Base-by-base conservation (phyloP, 2,888 invertebrate genomes). In the Drosophila antonietae region DNA sequence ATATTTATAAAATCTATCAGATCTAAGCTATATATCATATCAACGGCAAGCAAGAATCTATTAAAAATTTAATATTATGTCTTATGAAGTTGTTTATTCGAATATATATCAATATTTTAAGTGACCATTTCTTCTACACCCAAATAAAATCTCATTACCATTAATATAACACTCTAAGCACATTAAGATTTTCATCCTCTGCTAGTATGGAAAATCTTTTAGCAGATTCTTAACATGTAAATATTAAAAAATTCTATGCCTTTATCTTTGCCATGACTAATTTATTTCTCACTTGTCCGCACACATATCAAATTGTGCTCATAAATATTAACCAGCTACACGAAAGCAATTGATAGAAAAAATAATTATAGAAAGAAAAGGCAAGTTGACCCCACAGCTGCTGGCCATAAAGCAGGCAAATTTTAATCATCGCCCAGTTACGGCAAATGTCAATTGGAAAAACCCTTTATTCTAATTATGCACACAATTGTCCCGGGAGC, bases 381-480 rank as follows among this genome's bases (percentile, higher is more conserved):
- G 55, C 33, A 10, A 20, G 10, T 35, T 59, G 58, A 65, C 23
- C 23, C 56, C 60, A 1, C 59, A 44, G 52, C 43, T 61, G 44
- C 18, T n/a, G 43, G 46, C 18, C 41, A 35, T 52, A 55, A 61
- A 51, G 35, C 28, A 41, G 60, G 14, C 49, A 53, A 73, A 70
- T 69, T 79, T 81, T 81, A 81, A 79, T 79, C 81, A 79, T 79
- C 69, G 69, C 81, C 77, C 77, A 80, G 77, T 80, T 77, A 80
- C 62, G 62, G 57, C 43, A 59, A 77, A 77, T 73, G 78, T 77
- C 77, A 80, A 78, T 76, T 60, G 78, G 64, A 63, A 66, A 89
- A 89, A 83, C 90, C 85, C 86, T 89, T 85, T 83, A 73, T 79
- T 84, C 84, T 88, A 84, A 84, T 84, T 84, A 88, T 88, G 83